These are phyloP conservation scores for Felis chaus DNA, from an alignment of 2,113 vertebrate genomes.

Conservation along the genomic window DNA sequence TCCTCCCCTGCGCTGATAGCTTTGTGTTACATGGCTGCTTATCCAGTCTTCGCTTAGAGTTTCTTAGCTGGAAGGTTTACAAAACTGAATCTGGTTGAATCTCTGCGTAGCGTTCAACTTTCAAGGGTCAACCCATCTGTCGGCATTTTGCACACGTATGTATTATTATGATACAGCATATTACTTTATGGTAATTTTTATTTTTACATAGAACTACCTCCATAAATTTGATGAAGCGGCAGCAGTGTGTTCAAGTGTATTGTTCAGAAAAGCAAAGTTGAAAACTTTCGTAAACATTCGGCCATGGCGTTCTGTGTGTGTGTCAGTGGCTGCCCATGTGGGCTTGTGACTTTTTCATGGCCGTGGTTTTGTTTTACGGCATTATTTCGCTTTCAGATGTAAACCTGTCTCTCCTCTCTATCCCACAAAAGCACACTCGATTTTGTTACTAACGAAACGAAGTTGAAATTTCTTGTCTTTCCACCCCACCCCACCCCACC, in stretches of 20 bases:
- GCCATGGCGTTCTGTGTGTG: slow-evolving; percentile 82
- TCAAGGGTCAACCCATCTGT: slow-evolving; percentile 90
- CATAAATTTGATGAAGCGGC: slow-evolving; percentile 92
- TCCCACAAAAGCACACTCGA: slow-evolving; percentile 71
- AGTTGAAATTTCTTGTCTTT: slow-evolving; percentile 71
- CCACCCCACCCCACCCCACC: not conserved
- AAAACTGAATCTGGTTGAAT: slow-evolving; percentile 86
- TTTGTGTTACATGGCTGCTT: slow-evolving; percentile 81
- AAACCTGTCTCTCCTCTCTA: slow-evolving; percentile 74
- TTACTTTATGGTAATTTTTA: slow-evolving; percentile 90
- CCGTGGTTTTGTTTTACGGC: slow-evolving; percentile 80
- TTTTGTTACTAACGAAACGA: slow-evolving; percentile 72
- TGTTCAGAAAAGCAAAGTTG: slow-evolving; percentile 82
- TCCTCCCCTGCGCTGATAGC: slow-evolving; percentile 80
- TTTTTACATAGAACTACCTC: slow-evolving; percentile 97
- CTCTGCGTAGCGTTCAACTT: slow-evolving; percentile 86
- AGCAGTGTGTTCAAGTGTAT: slow-evolving; percentile 86
- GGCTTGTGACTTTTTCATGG: slow-evolving; percentile 82
- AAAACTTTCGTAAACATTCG: slow-evolving; percentile 76
- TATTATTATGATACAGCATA: slow-evolving; percentile 90
- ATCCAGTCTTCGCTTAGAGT: slow-evolving; percentile 79
- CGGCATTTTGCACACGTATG: slow-evolving; percentile 91
- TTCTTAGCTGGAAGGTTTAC: slow-evolving; percentile 85
- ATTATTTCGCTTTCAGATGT: slow-evolving; percentile 80
- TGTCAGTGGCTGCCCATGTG: slow-evolving; percentile 79